phyloP scores from a whole-genome alignment of 2,888 invertebrate species.

The Himalopsyche anomala region DNA sequence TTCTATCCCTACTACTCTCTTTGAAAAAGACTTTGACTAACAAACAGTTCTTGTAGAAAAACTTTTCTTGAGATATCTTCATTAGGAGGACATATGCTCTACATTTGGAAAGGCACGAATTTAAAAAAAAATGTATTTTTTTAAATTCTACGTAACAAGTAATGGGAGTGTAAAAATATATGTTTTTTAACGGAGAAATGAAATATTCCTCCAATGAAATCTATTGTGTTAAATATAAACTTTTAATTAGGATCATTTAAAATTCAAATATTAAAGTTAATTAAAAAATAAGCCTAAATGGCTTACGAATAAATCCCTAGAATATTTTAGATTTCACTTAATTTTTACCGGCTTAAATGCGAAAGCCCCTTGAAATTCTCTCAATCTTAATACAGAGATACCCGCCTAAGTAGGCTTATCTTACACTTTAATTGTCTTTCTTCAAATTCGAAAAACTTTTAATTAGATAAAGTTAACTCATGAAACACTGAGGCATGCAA shows the following conservation, averaged over 20 bases:
- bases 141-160: too few relatives aligned
- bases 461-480: constrained; percentile 40
- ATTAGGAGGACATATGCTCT: too few relatives aligned
- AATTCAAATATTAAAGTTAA: constrained; percentile 3
- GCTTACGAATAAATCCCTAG: constrained; percentile 28
- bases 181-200: too few relatives aligned
- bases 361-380: constrained; percentile 24
- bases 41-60: too few relatives aligned
- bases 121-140: too few relatives aligned
- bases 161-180: too few relatives aligned
- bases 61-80: too few relatives aligned
- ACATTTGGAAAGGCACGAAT: too few relatives aligned
- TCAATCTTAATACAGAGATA: constrained; percentile 29
- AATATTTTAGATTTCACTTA: constrained; percentile 42
- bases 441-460: constrained; percentile 40
- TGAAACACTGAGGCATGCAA: constrained; percentile 43
- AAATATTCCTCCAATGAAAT: too few relatives aligned
- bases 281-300: constrained; percentile 32
- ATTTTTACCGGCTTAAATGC: constrained; percentile 31
- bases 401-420: constrained; percentile 38
- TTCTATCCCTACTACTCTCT: too few relatives aligned
- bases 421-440: constrained; percentile 42
- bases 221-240: background rate
- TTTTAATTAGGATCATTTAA: background rate
- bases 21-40: too few relatives aligned